These are phyloP conservation scores for Folsomia candida DNA, from an alignment of 2,888 invertebrate genomes.

Conservation along the genomic window DNA sequence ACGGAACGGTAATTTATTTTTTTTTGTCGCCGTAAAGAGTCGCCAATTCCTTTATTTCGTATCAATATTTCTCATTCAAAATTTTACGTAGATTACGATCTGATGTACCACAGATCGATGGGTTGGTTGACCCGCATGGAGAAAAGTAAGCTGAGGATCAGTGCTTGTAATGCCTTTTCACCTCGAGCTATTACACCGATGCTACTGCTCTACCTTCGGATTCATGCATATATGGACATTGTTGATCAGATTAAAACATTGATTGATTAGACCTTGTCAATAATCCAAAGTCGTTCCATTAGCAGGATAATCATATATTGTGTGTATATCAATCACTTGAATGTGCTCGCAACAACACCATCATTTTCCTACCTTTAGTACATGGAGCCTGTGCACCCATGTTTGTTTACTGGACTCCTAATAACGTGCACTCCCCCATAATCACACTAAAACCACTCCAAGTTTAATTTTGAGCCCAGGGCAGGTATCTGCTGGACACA, in stretches of 20 bases:
- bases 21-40: no score
- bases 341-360: not conserved
- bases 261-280: conserved; percentile 1
- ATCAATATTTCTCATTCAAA: not conserved
- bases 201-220: not conserved
- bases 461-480: not conserved
- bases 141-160: not conserved
- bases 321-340: not conserved
- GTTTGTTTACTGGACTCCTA: not conserved
- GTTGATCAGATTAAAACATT: not conserved
- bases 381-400: not conserved
- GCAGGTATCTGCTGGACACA: not conserved
- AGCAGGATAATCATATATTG: not conserved
- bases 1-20: no score
- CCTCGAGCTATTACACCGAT: not conserved
- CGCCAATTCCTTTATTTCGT: no score
- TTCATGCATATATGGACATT: not conserved
- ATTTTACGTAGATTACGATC: not conserved
- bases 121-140: not conserved
- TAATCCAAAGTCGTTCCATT: conserved; percentile 4
- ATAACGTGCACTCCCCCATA: not conserved
- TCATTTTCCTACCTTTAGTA: not conserved
- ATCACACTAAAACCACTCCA: not conserved
- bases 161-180: not conserved
- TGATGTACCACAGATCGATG: not conserved